Evolutionary conservation across 2,797 vertebrate genomes (phyloP).

Genomic region (Graptemys geographica): DNA sequence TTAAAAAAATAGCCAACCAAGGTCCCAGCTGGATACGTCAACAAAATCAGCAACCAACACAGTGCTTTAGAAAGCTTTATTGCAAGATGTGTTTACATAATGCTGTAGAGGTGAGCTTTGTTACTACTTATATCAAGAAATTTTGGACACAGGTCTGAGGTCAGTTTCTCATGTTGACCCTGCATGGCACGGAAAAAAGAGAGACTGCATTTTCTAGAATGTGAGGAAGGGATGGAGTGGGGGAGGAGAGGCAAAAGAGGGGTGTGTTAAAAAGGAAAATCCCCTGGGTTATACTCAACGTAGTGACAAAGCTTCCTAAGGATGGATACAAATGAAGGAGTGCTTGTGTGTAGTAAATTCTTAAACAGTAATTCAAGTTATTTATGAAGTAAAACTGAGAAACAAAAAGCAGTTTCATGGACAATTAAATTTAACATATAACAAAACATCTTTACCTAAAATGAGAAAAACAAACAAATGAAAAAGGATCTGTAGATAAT

Average conservation of each 20-base stretch:
- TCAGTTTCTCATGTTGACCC: conserved; percentile 76
- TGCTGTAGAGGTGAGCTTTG: conserved; percentile 78
- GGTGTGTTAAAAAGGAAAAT: conserved; percentile 55
- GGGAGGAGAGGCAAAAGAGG: conserved; percentile 54
- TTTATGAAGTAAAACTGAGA: conserved; percentile 71
- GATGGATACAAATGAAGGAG: conserved; percentile 74
- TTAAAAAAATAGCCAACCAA: neutral
- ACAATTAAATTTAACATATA: conserved; percentile 74
- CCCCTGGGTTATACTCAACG: conserved; percentile 55
- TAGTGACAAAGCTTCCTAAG: conserved; percentile 79
- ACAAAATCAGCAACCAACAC: conserved; percentile 21
- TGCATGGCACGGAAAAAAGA: conserved; percentile 80
- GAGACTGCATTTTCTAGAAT: conserved; percentile 49
- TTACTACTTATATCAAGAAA: conserved; percentile 75
- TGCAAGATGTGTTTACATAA: conserved; percentile 85
- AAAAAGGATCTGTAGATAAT: conserved; percentile 62
- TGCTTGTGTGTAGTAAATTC: conserved; percentile 63
- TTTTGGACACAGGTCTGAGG: conserved; percentile 79
- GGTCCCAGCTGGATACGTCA: neutral
- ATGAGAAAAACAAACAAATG: conserved; percentile 72
- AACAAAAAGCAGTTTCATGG: conserved; percentile 73
- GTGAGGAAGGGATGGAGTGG: neutral
- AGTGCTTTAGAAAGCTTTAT: conserved; percentile 87
- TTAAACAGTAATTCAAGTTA: conserved; percentile 79
- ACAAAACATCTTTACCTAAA: conserved; percentile 75